These are phyloP conservation scores for Spilogale gracilis DNA, from an alignment of 2,113 vertebrate genomes.

Conservation along the genomic window DNA sequence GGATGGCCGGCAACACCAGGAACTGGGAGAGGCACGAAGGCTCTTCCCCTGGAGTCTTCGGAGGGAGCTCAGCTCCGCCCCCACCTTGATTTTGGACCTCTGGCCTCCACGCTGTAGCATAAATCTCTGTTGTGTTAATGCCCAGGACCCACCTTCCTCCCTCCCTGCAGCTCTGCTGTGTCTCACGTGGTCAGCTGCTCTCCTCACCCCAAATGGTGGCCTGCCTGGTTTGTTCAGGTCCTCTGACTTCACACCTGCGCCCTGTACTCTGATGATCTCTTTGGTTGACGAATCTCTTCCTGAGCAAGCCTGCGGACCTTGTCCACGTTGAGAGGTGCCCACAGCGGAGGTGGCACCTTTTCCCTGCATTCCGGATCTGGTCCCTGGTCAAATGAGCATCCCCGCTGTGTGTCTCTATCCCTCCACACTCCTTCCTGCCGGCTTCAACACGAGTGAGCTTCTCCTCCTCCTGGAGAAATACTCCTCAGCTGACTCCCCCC, in stretches of 20 bases:
- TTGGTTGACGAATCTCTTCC: background rate
- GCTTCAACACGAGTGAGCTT: background rate
- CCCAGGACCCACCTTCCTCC: background rate
- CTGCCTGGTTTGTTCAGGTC: background rate
- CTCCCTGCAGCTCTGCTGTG: fast-evolving
- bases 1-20: background rate
- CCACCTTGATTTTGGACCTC: background rate
- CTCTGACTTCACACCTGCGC: background rate
- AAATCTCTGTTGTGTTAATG: background rate
- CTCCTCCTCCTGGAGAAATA: background rate
- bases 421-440: background rate
- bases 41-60: fast-evolving
- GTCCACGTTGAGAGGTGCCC: background rate
- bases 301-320: background rate
- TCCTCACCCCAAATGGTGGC: background rate
- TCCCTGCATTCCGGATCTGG: background rate
- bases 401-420: background rate
- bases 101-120: background rate
- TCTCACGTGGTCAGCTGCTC: background rate
- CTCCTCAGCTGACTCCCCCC: background rate
- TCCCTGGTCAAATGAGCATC: background rate
- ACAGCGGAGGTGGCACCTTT: background rate
- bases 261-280: background rate
- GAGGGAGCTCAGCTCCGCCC: background rate
- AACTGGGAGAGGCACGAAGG: background rate